Percentiles rank a stretch among this genome's conserved stretches.
Evolutionary conservation across 2,797 vertebrate species (phyloP).

Genomic region (Aplochiton taeniatus): DNA sequence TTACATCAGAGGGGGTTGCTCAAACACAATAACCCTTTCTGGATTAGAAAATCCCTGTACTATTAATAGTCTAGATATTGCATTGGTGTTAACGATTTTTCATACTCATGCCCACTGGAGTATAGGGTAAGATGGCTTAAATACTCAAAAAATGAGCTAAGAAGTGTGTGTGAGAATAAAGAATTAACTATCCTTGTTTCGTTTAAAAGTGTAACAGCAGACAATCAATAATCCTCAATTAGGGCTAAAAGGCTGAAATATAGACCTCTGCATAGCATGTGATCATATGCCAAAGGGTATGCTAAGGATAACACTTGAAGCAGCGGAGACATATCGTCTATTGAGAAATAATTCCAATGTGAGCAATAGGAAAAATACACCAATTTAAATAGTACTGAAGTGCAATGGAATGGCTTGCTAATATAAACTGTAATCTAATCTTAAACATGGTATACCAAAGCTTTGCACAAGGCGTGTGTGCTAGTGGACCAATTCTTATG

Average conservation of each 20-base stretch:
- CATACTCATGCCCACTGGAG: background rate
- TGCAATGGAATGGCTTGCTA: too few species aligned
- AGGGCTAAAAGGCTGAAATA: background rate
- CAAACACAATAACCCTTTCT: background rate
- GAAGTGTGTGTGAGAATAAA: background rate
- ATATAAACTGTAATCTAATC: too few species aligned
- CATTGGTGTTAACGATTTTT: constrained; percentile 8
- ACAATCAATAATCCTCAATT: background rate
- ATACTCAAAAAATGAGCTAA: background rate
- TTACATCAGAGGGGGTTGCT: constrained; percentile 2
- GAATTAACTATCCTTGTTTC: background rate
- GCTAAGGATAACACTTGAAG: background rate
- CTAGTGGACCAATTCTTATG: too few species aligned
- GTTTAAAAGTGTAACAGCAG: background rate
- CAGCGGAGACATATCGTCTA: background rate
- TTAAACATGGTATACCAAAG: too few species aligned
- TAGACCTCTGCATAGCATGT: background rate
- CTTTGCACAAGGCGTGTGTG: too few species aligned
- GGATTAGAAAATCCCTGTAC: constrained; percentile 3
- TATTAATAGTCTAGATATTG: constrained; percentile 7
- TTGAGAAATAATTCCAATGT: background rate
- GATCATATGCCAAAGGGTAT: too few species aligned
- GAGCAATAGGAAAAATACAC: too few species aligned
- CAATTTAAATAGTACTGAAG: too few species aligned
- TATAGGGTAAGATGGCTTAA: background rate